A percentile compares a stretch with the other conserved stretches of the same genome.
phyloP scores from a whole-genome alignment of 2,888 invertebrate species.

The Scaptomyza cyrtandrae region DNA sequence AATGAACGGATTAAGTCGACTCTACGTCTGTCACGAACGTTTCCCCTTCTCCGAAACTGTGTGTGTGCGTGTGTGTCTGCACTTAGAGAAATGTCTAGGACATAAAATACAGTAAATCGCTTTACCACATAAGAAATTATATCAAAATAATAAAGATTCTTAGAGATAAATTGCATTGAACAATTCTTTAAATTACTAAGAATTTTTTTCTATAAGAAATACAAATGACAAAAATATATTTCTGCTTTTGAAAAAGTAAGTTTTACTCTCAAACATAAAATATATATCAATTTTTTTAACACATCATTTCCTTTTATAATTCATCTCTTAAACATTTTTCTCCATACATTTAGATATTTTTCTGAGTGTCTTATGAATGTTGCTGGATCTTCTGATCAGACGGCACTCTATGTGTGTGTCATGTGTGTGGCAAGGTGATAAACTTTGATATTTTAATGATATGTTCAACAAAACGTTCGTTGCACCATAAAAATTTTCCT shows the following conservation, averaged over 20 bases:
- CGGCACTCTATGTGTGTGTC: conserved; percentile 26
- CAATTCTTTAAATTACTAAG: no score
- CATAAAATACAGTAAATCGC: not conserved
- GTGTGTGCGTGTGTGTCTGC: not conserved
- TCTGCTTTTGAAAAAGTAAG: no score
- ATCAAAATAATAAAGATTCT: no score
- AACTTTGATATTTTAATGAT: conserved; percentile 82
- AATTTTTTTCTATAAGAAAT: no score
- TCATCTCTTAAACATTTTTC: no score
- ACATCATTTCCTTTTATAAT: no score
- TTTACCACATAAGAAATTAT: no score
- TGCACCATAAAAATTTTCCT: conserved; percentile 70
- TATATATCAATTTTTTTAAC: no score
- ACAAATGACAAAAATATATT: no score
- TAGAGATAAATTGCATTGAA: no score
- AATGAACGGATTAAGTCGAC: conserved; percentile 82
- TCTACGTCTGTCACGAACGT: conserved; percentile 27
- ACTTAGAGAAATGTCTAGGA: not conserved
- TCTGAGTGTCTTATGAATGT: conserved; percentile 10
- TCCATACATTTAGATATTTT: not conserved
- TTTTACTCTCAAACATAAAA: no score
- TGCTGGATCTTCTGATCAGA: conserved; percentile 23
- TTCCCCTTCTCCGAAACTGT: not conserved
- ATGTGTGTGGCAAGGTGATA: conserved; percentile 77
- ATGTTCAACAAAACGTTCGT: conserved; percentile 81